Evolutionary conservation across 2,888 invertebrate genomes (phyloP).

Genomic region (Andrena flavipes): DNA sequence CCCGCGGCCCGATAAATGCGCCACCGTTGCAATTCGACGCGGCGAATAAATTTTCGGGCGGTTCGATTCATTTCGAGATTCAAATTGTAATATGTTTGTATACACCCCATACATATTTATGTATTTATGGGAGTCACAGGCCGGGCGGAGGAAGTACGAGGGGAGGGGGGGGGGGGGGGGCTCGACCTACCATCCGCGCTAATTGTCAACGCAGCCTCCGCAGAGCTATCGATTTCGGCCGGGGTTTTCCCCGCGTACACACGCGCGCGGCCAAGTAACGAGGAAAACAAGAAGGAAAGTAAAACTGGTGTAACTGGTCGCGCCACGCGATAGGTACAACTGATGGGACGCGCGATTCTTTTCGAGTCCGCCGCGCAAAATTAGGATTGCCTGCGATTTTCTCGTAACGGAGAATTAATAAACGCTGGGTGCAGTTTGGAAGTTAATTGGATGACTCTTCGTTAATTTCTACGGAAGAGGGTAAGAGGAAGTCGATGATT

Average conservation of each 20-base stretch:
- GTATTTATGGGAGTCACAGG: conserved; percentile 43
- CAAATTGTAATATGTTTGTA: conserved; percentile 71
- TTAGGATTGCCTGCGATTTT: not conserved
- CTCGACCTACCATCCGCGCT: conserved; percentile 30
- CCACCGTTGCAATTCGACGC: conserved; percentile 49
- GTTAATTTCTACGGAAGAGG: not conserved
- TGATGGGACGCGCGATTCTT: not conserved
- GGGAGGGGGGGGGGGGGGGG: not conserved
- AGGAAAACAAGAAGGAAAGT: conserved; percentile 31
- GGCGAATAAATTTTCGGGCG: conserved; percentile 68
- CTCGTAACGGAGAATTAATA: not conserved
- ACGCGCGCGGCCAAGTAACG: not conserved
- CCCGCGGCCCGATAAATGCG: conserved; percentile 64
- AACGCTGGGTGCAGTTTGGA: not conserved
- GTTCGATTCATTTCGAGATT: conserved; percentile 69
- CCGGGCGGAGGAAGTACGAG: not conserved
- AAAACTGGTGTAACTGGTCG: conserved; percentile 15
- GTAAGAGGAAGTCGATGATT: not conserved
- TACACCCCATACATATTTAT: conserved; percentile 58
- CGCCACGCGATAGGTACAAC: not conserved
- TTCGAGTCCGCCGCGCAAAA: not conserved
- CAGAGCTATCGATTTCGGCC: conserved; percentile 35
- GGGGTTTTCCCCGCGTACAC: not conserved
- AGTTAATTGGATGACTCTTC: too few species aligned
- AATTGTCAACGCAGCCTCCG: conserved; percentile 50